Evolutionary conservation across 2,888 invertebrate genomes (phyloP).

Genomic region (Drosophila mercatorum): DNA sequence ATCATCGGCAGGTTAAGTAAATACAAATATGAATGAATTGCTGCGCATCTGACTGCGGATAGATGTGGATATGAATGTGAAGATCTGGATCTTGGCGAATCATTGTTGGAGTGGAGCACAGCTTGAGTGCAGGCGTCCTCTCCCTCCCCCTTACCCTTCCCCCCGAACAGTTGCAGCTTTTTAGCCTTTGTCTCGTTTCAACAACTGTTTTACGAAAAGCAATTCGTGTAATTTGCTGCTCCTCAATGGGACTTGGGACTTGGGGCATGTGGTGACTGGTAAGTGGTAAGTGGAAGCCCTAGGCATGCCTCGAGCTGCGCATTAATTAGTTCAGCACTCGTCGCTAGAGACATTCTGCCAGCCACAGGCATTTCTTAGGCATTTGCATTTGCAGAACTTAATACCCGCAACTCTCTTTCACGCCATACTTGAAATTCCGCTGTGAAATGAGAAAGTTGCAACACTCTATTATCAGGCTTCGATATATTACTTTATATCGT

Average conservation of each 20-base stretch:
- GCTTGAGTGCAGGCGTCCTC: constrained; percentile 54
- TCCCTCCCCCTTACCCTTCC: constrained; percentile 9
- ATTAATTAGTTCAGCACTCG: constrained; percentile 73
- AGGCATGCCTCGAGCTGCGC: constrained; percentile 48
- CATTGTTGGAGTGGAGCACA: constrained; percentile 67
- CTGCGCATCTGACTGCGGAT: constrained; percentile 39
- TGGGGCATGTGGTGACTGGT: constrained; percentile 10
- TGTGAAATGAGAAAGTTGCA: constrained; percentile 9
- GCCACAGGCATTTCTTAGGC: constrained; percentile 71
- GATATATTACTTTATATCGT: not conserved
- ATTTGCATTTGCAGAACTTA: constrained; percentile 58
- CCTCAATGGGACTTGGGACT: constrained; percentile 8
- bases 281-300: constrained; percentile 56
- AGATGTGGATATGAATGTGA: constrained; percentile 35
- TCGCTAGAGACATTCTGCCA: constrained; percentile 63
- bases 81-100: constrained; percentile 70
- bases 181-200: constrained; percentile 40
- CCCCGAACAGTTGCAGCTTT: constrained; percentile 9
- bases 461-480: constrained; percentile 5
- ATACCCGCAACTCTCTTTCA: constrained; percentile 43
- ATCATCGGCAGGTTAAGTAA: constrained; percentile 71
- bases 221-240: constrained; percentile 62
- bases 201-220: constrained; percentile 46
- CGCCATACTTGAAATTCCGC: constrained; percentile 58
- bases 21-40: constrained; percentile 77